Evolutionary conservation across 2,113 vertebrate genomes (phyloP), one percentile per base, ranked within the genome.

Genomic region (Poeciliopsis occidentalis): DNA sequence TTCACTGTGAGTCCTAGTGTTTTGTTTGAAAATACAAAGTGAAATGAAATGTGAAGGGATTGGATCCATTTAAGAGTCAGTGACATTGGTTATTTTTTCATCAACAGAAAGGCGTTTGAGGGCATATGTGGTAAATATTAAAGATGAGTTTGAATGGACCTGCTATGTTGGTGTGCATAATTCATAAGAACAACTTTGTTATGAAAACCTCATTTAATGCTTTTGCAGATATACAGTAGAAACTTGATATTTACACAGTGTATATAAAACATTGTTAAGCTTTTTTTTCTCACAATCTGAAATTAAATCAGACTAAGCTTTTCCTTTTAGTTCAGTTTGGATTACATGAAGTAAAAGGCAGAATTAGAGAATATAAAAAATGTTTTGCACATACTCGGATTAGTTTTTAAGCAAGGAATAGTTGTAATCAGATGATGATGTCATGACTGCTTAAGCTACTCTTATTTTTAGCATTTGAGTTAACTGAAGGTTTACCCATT

Each of bases 61-160:
- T 63, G n/a, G 60, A 47, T 37, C 29, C 64, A 66, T 77, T 76
- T 41, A 77, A 71, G 69, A 64, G 64, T 80, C 73, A 71, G 60
- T 54, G 22, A 70, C 64, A 30, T 64, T 22, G n/a, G 65, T 77
- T 80, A 69, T 32, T 19, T 74, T 75, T 66, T 63, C n/a, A 71
- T 54, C 12, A 39, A 74, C 67, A 66, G n/a, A 24, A 67, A 68
- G 60, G 24, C 60, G 44, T 80, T 67, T 67, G 22, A 65, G 71
- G 71, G 30, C 19, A 17, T 75, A 41, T 75, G 60, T 67, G 65
- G 68, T 72, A 64, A 83, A 76, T 67, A 78, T 73, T 69, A 67
- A 82, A 67, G 60, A 72, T 64, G 76, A 60, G 65, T 76, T 78
- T 78, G 47, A 79, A 76, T 63, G 77, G 77, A 32, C 63, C 10